Percentiles rank a stretch among this genome's conserved stretches.
phyloP scores from a whole-genome alignment of 2,888 invertebrate species.

The Euzophera pinguis region DNA sequence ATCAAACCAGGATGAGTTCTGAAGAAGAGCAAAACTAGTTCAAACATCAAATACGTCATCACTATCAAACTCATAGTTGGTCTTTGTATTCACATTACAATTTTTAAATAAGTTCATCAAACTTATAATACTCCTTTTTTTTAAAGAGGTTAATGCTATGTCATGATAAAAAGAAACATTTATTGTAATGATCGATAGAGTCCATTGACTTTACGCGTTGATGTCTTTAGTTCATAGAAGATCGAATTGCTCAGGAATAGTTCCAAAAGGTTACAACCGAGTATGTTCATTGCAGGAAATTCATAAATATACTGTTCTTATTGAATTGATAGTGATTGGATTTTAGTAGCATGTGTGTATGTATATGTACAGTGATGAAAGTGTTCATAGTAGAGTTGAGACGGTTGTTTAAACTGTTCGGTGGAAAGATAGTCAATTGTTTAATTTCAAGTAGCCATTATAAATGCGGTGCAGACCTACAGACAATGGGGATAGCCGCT shows the following conservation, averaged over 20 bases:
- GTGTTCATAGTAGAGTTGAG: not conserved
- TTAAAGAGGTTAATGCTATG: too few species aligned
- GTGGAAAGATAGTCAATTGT: slow-evolving; percentile 18
- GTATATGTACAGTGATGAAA: too few species aligned
- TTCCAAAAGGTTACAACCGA: not conserved
- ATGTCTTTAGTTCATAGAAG: slow-evolving; percentile 37
- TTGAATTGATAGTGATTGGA: not conserved
- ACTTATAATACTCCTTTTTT: too few species aligned
- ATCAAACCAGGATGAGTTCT: too few species aligned
- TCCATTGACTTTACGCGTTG: slow-evolving; percentile 29
- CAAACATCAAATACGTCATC: too few species aligned
- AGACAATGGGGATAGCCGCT: slow-evolving; percentile 36
- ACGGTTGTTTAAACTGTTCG: slow-evolving; percentile 9
- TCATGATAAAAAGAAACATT: not conserved
- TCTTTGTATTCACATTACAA: too few species aligned
- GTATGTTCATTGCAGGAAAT: not conserved
- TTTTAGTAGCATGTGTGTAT: not conserved
- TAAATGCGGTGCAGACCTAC: not conserved
- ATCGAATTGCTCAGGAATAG: not conserved
- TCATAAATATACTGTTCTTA: not conserved
- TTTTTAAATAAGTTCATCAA: too few species aligned
- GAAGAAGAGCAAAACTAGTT: too few species aligned
- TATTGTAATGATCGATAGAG: not conserved
- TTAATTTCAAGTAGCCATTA: slow-evolving; percentile 25
- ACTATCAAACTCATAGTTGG: too few species aligned